Base-by-base conservation (phyloP, 2,113 vertebrate species). In the Coturnix japonica region DNA sequence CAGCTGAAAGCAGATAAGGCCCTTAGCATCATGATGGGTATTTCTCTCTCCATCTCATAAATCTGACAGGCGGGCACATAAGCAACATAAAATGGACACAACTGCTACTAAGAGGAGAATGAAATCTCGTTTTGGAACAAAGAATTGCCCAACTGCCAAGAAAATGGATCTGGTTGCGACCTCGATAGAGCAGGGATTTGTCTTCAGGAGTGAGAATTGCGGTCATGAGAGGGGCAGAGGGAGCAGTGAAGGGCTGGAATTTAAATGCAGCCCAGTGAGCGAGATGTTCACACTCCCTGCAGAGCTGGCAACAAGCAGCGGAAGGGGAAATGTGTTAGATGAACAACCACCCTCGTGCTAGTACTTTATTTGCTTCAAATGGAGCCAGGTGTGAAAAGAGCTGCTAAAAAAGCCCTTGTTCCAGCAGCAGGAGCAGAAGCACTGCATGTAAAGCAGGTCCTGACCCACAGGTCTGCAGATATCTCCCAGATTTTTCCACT, bases 331-430 rank as follows among this genome's bases (percentile, higher is more conserved):
- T 26, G 25, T 41, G 54, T 80, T 70, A 51, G 43, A 80, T 82
- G 93, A 91, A 87, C 81, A 56, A 53, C 44, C 44, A 82, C 77
- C 89, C 81, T 91, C 13, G 2, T 91, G 95, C 79, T 96, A 56
- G 51, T 49, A 72, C 82, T 96, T 91, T 53, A 78, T n/a, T 72
- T 87, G 79, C 87, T 95, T 95, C 92, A 95, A 94, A 95, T 91
- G 91, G 93, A 91, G 33, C 46, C 35, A 82, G 37, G 91, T 91
- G 87, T 83, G 91, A 95, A 95, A 96, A 83, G 64, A 89, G 67
- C 91, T 80, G 87, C 91, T 85, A 92, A 94, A 95, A 95, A 87
- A 83, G 31, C 56, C 33, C 47, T n/a, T 90, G 89, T 77, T 69
- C 64, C 79, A 85, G 67, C 56, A 80, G 69, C 75, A 73, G 87